A percentile compares a stretch with the other conserved stretches of the same genome.
Conservation (phyloP, 2,113 vertebrate species). For the Bufo gargarizans region DNA sequence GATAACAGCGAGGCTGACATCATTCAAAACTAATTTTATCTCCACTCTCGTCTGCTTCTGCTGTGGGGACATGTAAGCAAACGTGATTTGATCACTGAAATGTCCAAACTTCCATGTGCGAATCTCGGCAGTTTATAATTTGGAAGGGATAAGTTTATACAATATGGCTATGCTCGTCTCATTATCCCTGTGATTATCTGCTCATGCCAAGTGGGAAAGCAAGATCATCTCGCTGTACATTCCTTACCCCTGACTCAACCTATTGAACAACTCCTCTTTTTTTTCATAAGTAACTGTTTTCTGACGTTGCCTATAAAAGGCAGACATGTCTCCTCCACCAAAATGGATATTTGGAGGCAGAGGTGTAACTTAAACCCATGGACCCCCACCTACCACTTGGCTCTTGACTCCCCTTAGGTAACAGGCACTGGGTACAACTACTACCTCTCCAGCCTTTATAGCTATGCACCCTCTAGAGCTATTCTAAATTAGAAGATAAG, state of each 20-base stretch:
- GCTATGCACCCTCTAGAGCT: too few relatives aligned
- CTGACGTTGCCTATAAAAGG: constrained; percentile 16
- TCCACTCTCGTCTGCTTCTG: constrained; percentile 33
- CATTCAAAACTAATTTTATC: constrained; percentile 50
- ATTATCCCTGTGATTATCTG: constrained; percentile 57
- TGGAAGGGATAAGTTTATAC: constrained; percentile 51
- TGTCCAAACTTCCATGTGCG: constrained; percentile 56
- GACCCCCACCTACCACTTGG: too few relatives aligned
- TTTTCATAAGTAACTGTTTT: constrained; percentile 21
- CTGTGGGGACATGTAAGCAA: constrained; percentile 49
- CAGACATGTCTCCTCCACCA: constrained; percentile 10
- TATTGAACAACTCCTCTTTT: neutral
- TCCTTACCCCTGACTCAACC: constrained; percentile 39
- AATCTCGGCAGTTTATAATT: constrained; percentile 53
- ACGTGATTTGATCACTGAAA: constrained; percentile 52
- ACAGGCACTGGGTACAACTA: too few relatives aligned
- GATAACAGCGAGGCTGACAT: constrained; percentile 47
- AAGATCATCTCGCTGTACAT: constrained; percentile 37
- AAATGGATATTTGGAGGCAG: neutral
- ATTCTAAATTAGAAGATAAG: too few relatives aligned
- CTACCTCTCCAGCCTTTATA: too few relatives aligned
- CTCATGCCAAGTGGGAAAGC: constrained; percentile 43
- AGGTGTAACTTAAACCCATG: neutral
- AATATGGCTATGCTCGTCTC: constrained; percentile 35
- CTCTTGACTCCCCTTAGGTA: too few relatives aligned